Percentiles rank a stretch among this genome's conserved stretches.
Conservation (phyloP, 2,888 invertebrate genomes). For the Halictus ligatus region DNA sequence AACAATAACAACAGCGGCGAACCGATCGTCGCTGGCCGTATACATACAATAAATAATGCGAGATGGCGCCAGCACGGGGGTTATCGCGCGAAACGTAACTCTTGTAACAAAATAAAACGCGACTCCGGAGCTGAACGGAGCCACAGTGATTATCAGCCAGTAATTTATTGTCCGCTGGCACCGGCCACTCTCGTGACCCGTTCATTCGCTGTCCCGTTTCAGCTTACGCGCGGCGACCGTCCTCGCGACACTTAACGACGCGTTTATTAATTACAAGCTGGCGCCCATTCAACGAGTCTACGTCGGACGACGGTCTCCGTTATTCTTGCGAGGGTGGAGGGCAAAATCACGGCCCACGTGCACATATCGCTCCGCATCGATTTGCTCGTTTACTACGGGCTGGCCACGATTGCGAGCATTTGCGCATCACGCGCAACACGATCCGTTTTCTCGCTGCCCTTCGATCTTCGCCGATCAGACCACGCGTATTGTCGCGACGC, state of each 20-base stretch:
- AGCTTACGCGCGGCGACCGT: slow-evolving; percentile 31
- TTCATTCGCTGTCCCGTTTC: slow-evolving; percentile 38
- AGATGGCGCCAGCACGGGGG: slow-evolving; percentile 79
- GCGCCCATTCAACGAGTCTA: slow-evolving; percentile 61
- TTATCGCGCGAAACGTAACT: slow-evolving; percentile 78
- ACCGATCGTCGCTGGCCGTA: slow-evolving; percentile 33
- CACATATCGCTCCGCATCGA: slow-evolving; percentile 24
- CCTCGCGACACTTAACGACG: slow-evolving; percentile 58
- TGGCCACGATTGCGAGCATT: slow-evolving; percentile 34
- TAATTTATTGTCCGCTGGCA: slow-evolving; percentile 70
- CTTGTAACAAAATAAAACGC: slow-evolving; percentile 75
- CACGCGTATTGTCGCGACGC: neutral
- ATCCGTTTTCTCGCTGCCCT: neutral
- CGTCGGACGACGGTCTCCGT: slow-evolving; percentile 36
- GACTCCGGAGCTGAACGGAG: slow-evolving; percentile 61
- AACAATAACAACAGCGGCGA: slow-evolving; percentile 68
- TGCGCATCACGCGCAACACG: slow-evolving; percentile 25
- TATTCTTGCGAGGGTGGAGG: slow-evolving; percentile 52
- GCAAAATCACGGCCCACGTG: slow-evolving; percentile 35
- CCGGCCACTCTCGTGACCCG: slow-evolving; percentile 56
- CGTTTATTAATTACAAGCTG: slow-evolving; percentile 71
- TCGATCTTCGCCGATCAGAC: neutral
- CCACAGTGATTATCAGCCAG: slow-evolving; percentile 66
- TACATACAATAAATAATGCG: slow-evolving; percentile 72
- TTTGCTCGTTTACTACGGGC: slow-evolving; percentile 8